Evolutionary conservation across 1,140 invertebrate genomes (phyloP).

Genomic region (Hyles euphorbiae): DNA sequence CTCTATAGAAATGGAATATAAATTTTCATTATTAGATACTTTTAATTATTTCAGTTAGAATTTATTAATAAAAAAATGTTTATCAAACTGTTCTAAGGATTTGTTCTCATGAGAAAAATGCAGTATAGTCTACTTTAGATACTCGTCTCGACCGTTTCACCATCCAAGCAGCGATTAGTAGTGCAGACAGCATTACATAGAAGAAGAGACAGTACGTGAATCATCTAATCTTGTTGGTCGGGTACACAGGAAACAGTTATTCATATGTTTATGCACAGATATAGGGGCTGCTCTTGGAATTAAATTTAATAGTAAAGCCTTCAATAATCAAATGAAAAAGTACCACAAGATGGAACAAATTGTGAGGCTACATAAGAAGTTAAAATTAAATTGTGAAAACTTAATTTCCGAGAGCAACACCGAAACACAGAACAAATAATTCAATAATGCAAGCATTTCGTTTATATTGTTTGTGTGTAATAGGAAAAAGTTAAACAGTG

Average conservation of each 20-base stretch:
- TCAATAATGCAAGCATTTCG: constrained; percentile 52
- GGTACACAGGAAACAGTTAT: constrained; percentile 52
- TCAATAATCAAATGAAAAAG: too few species aligned
- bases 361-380: neutral
- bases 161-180: constrained; percentile 27
- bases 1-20: too few species aligned
- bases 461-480: constrained; percentile 34
- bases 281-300: constrained; percentile 31
- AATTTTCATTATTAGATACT: too few species aligned
- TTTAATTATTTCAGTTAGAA: too few species aligned
- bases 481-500: constrained; percentile 41
- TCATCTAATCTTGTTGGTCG: constrained; percentile 63
- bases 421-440: constrained; percentile 45
- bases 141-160: constrained; percentile 23
- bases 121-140: neutral
- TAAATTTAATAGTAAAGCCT: neutral
- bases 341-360: neutral
- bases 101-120: neutral
- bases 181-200: constrained; percentile 47
- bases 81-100: too few species aligned
- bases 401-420: constrained; percentile 28
- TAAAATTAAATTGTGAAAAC: constrained; percentile 3
- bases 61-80: too few species aligned
- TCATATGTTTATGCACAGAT: constrained; percentile 49
- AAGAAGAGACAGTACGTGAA: constrained; percentile 45